These are phyloP conservation scores for Prochilodus magdalenae DNA, from an alignment of 2,113 vertebrate species.

Conservation along the genomic window DNA sequence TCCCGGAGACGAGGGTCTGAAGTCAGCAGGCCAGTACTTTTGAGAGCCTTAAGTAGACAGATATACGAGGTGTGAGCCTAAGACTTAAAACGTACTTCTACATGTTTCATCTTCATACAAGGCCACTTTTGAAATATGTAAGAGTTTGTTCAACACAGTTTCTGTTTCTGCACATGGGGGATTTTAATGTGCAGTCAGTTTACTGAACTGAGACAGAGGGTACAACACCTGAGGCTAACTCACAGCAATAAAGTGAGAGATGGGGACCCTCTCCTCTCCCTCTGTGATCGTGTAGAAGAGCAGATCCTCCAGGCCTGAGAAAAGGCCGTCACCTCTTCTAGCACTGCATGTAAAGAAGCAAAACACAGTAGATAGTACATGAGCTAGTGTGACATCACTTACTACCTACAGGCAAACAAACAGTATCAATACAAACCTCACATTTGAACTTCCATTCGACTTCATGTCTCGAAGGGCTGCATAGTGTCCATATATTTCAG, in stretches of 20 bases:
- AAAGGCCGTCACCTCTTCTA: constrained; percentile 63
- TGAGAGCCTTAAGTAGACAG: constrained; percentile 73
- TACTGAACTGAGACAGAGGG: too few relatives aligned
- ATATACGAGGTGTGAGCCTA: too few relatives aligned
- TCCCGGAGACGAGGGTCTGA: constrained; percentile 85
- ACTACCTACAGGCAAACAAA: background rate
- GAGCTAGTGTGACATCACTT: background rate
- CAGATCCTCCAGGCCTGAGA: constrained; percentile 81
- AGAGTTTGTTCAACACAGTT: too few relatives aligned
- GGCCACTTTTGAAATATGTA: too few relatives aligned
- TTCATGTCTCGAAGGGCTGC: too few relatives aligned
- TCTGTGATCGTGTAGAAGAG: constrained; percentile 88
- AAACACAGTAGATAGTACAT: background rate
- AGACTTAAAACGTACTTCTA: too few relatives aligned
- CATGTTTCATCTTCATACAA: too few relatives aligned
- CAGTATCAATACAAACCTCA: too few relatives aligned
- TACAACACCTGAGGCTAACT: constrained; percentile 48
- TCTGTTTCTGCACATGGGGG: too few relatives aligned
- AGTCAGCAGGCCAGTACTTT: constrained; percentile 80
- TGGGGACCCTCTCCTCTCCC: constrained; percentile 81
- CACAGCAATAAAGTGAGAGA: constrained; percentile 83
- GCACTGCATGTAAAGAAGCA: constrained; percentile 59
- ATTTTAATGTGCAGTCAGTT: too few relatives aligned
- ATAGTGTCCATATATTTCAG: too few relatives aligned
- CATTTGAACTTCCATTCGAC: too few relatives aligned